phyloP scores from a whole-genome alignment of 1,140 invertebrate genomes.

The Hirudo medicinalis region DNA sequence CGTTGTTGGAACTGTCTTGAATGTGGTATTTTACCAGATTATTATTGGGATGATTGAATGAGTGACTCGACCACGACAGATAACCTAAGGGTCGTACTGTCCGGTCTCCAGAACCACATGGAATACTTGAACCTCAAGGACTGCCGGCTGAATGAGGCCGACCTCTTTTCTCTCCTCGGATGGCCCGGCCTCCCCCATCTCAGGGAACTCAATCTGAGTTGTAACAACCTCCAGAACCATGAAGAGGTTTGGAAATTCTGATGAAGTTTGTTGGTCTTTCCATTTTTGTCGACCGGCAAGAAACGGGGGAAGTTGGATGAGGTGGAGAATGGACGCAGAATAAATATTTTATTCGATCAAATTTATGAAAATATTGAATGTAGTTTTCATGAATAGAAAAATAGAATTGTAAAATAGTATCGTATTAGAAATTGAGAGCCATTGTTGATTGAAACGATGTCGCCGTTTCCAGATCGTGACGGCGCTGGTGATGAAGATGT shows the following conservation, averaged over 20 bases:
- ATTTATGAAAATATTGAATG: no score
- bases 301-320: no score
- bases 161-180: conserved; percentile 27
- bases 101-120: conserved; percentile 23
- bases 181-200: conserved; percentile 27
- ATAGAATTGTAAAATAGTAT: no score
- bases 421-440: neutral
- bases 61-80: neutral
- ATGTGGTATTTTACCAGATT: no score
- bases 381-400: no score
- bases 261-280: neutral
- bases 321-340: no score
- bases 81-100: conserved; percentile 23
- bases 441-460: neutral
- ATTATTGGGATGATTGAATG: no score
- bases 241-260: neutral
- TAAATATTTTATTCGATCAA: no score
- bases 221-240: conserved; percentile 29
- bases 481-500: conserved; percentile 26
- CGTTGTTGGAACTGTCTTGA: conserved; percentile 11
- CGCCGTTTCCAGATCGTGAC: conserved; percentile 16
- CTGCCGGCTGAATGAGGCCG: conserved; percentile 29
- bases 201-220: conserved; percentile 32
- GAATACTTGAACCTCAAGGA: conserved; percentile 31
- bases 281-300: neutral